Conservation (phyloP, 2,888 invertebrate genomes). For the Empis stercorea region DNA sequence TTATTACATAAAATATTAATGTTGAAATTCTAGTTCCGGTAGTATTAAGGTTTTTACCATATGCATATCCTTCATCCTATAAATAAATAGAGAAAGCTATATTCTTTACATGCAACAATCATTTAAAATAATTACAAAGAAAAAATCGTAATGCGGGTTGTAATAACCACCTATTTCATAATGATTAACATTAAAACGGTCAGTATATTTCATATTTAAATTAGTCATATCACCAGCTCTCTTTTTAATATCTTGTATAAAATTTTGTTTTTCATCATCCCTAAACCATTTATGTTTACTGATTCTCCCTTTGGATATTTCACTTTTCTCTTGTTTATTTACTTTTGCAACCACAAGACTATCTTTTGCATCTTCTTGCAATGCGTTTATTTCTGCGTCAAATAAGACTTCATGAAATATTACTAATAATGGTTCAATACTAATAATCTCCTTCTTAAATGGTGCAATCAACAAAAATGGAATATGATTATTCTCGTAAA, state of each 20-base stretch:
- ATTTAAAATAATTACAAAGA: background rate
- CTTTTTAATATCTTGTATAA: background rate
- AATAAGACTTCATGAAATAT: constrained; percentile 43
- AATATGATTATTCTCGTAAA: too few relatives aligned
- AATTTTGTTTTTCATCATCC: background rate
- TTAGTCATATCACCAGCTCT: background rate
- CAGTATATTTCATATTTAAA: background rate
- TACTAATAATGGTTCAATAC: constrained; percentile 40
- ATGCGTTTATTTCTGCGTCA: constrained; percentile 38
- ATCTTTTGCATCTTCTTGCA: constrained; percentile 40
- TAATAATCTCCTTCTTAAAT: constrained; percentile 40
- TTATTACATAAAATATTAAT: background rate
- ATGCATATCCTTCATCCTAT: background rate
- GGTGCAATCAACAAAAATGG: constrained; percentile 17
- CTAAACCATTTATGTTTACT: background rate
- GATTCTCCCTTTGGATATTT: background rate
- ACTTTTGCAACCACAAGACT: background rate
- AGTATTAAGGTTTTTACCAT: too few relatives aligned
- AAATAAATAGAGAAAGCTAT: background rate
- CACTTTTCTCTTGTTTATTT: background rate
- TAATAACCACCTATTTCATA: background rate
- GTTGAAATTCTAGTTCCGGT: background rate
- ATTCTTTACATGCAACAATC: background rate
- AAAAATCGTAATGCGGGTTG: background rate
- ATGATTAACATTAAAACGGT: background rate